A percentile compares a stretch with the other conserved stretches of the same genome.
phyloP scores from a whole-genome alignment of 2,888 invertebrate species.

The Neuroscelio doddi region DNA sequence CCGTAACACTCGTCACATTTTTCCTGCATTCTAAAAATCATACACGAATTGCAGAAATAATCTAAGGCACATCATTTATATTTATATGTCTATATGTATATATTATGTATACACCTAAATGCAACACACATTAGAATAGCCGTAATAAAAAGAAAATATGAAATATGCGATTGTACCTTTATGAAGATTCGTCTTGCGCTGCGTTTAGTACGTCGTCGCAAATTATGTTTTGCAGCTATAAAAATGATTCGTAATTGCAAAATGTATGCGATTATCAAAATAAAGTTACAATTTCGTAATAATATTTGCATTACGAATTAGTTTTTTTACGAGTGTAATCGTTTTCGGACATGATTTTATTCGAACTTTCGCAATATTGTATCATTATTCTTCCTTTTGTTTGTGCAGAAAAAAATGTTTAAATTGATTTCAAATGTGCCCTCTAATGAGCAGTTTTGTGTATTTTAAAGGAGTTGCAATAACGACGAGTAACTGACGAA shows the following conservation, averaged over 20 bases:
- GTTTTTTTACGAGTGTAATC: slow-evolving; percentile 19
- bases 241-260: too few relatives aligned
- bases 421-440: not conserved
- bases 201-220: slow-evolving; percentile 1
- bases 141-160: not conserved
- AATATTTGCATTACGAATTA: slow-evolving; percentile 9
- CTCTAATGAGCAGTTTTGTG: not conserved
- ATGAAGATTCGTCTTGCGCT: slow-evolving; percentile 8
- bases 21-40: not conserved
- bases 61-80: slow-evolving; percentile 8
- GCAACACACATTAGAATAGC: slow-evolving; percentile 14
- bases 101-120: slow-evolving; percentile 3
- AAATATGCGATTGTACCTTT: slow-evolving; percentile 11
- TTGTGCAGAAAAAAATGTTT: slow-evolving; percentile 9
- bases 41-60: slow-evolving; percentile 4
- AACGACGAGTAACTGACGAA: not conserved
- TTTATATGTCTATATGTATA: slow-evolving; percentile 23
- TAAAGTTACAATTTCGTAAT: too few relatives aligned
- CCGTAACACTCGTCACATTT: too few relatives aligned
- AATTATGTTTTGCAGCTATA: too few relatives aligned
- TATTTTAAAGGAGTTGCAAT: not conserved
- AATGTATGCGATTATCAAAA: too few relatives aligned
- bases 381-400: slow-evolving; percentile 20
- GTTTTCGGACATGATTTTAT: too few relatives aligned
- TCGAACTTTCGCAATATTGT: slow-evolving; percentile 19